phyloP scores from a whole-genome alignment of 92 coral and sea anemone genomes.

The Bergia sp. region DNA sequence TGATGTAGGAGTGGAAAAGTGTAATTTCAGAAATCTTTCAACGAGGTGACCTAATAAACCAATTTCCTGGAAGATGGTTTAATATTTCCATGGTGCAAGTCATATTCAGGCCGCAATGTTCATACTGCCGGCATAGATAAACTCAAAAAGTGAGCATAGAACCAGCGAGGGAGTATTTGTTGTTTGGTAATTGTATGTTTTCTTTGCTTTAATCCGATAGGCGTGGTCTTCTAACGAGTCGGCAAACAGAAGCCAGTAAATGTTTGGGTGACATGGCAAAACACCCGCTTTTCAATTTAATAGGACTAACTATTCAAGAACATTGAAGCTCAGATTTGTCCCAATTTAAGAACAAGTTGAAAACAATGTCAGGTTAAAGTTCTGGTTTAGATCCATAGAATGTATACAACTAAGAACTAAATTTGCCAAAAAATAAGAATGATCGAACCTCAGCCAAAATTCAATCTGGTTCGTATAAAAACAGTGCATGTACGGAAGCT shows the following conservation, averaged over 20 bases:
- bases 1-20: conserved; percentile 14
- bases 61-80: conserved; percentile 34
- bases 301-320: too few relatives aligned
- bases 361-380: too few relatives aligned
- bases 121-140: background rate
- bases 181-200: background rate
- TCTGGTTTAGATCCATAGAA: too few relatives aligned
- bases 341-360: too few relatives aligned
- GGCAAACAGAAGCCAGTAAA: conserved; percentile 10
- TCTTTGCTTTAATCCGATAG: conserved; percentile 43
- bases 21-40: conserved; percentile 42
- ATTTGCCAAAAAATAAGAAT: too few relatives aligned
- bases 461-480: too few relatives aligned
- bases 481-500: too few relatives aligned
- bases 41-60: conserved; percentile 30
- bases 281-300: too few relatives aligned
- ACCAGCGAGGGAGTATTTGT: conserved; percentile 21
- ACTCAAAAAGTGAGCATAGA: background rate
- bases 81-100: conserved; percentile 35
- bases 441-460: too few relatives aligned
- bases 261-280: background rate
- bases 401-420: too few relatives aligned
- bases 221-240: conserved; percentile 42
- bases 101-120: background rate
- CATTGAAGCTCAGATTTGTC: too few relatives aligned